Conservation (phyloP, 2,797 vertebrate genomes). For the Streptopelia turtur region DNA sequence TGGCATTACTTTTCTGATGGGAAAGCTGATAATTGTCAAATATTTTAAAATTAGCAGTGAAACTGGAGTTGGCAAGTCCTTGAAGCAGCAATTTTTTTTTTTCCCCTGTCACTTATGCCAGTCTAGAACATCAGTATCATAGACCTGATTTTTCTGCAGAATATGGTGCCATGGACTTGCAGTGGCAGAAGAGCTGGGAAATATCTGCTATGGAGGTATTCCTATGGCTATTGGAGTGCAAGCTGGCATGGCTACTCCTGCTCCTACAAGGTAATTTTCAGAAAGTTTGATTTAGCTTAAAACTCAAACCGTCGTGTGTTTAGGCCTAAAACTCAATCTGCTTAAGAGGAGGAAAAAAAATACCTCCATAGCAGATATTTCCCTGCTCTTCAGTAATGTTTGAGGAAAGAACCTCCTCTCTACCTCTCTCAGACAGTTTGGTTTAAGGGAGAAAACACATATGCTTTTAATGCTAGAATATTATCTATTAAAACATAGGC, state of each 20-base stretch:
- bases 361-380: too few species aligned
- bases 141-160: slow-evolving; percentile 73
- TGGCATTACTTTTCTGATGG: not conserved
- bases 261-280: slow-evolving; percentile 84
- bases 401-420: not conserved
- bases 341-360: not conserved
- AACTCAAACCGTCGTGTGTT: not conserved
- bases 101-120: not conserved
- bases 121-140: not conserved
- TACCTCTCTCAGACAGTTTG: not conserved
- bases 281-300: not conserved
- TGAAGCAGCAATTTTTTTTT: not conserved
- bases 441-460: not conserved
- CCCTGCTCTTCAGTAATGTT: not conserved
- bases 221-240: slow-evolving; percentile 91
- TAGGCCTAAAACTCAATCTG: not conserved
- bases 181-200: slow-evolving; percentile 88
- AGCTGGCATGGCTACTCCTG: slow-evolving; percentile 87
- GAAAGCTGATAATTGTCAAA: not conserved
- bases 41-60: not conserved
- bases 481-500: not conserved
- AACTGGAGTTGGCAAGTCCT: not conserved
- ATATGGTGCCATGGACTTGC: slow-evolving; percentile 88
- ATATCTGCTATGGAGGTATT: slow-evolving; percentile 85
- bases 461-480: not conserved